Percentiles rank a stretch among this genome's conserved stretches.
phyloP scores from a whole-genome alignment of 2,797 vertebrate species.

The Pygocentrus nattereri region DNA sequence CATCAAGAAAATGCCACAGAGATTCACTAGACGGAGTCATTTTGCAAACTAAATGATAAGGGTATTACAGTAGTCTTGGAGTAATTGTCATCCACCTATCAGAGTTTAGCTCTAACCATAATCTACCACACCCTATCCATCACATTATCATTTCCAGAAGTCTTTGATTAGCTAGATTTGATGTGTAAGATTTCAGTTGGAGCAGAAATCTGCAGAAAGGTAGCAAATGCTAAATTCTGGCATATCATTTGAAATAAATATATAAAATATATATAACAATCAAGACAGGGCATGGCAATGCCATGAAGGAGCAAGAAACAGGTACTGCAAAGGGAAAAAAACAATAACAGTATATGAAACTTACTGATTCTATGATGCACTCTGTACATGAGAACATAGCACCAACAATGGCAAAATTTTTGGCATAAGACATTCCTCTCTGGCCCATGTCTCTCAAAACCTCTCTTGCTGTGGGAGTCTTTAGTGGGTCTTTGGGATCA shows the following conservation, averaged over 20 bases:
- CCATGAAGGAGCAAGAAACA: not conserved
- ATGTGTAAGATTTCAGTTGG: not conserved
- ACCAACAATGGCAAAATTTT: constrained; percentile 97
- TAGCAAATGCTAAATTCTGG: no score
- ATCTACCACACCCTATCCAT: not conserved
- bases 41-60: not conserved
- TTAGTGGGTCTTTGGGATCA: constrained; percentile 95
- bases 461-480: constrained; percentile 90
- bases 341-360: constrained; percentile 62
- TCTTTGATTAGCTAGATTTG: not conserved
- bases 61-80: not conserved
- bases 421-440: constrained; percentile 96
- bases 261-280: not conserved
- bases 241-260: not conserved
- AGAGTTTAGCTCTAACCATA: not conserved
- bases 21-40: constrained; percentile 19
- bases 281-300: not conserved
- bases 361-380: constrained; percentile 95
- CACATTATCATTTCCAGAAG: not conserved
- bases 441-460: constrained; percentile 98
- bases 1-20: not conserved
- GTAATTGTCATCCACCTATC: not conserved
- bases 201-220: not conserved
- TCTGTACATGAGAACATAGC: constrained; percentile 99
- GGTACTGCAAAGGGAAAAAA: not conserved